Evolutionary conservation across 2,113 vertebrate species (phyloP), one percentile per base, ranked within the genome.

Genomic region (Anas platyrhynchos): DNA sequence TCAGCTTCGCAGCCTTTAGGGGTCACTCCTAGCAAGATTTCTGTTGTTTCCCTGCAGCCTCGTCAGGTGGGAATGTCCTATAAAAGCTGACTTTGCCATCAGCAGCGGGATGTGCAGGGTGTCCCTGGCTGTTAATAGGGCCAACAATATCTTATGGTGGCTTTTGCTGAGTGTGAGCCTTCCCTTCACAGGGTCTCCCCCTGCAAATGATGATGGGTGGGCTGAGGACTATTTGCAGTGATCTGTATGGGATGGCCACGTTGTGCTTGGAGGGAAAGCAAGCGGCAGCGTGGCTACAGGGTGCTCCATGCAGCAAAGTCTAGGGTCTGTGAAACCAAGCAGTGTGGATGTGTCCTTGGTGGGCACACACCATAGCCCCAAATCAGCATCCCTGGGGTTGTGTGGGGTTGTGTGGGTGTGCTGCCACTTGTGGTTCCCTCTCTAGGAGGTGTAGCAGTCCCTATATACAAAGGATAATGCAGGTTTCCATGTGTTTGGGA

Each of bases 1-100:
- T 89, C 67, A 85, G 88, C 96, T 77, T 91, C 0, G 1, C 85
- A 94, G 95, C 95, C 95, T 97, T 96, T 93, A 96, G 95, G 90
- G 95, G 95, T 97, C 95, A 96, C 95, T 96, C 92, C 87, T 94
- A 76, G 95, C 79, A 95, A 95, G 90, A 91, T 94, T 96, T 96
- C 92, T 44, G 76, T 73, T 54, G 6, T 69, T 83, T 76, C 44
- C 26, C 85, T 80, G 90, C 79, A 88, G 88, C 44, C 32, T 91
- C 32, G 16, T 13, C 2, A 56, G 26, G 85, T 65, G 29, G 62
- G 72, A 95, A 69, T 11, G 4, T 68, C 75, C 63, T 46, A 27
- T 34, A 43, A 83, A 69, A 46, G 67, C 31, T 0, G 3, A 6
- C 5, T 2, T 18, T 55, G 32, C 32, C 0, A 21, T 22, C 69